phyloP scores from a whole-genome alignment of 2,797 vertebrate genomes.

The Alca torda region DNA sequence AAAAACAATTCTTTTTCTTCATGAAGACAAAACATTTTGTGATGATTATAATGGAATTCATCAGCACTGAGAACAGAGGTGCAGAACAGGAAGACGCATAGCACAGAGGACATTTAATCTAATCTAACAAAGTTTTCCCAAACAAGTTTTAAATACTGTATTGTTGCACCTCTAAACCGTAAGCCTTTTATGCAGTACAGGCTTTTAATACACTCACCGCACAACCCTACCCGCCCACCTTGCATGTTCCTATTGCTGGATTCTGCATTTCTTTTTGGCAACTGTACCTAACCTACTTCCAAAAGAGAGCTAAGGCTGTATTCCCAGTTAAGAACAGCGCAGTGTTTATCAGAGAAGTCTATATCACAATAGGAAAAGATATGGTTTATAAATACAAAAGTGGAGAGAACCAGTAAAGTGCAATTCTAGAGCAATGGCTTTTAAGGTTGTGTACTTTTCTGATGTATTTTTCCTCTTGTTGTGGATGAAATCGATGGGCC shows the following conservation, averaged over 20 bases:
- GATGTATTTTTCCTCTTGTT: background rate
- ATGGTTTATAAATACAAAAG: background rate
- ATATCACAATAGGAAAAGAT: background rate
- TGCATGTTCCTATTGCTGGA: background rate
- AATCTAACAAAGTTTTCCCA: background rate
- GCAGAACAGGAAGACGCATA: background rate
- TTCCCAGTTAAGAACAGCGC: background rate
- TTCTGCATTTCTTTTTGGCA: background rate
- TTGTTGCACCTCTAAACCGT: background rate
- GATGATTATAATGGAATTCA: background rate
- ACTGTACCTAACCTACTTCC: slow-evolving; percentile 5
- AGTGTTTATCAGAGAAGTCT: slow-evolving; percentile 15
- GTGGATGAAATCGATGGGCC: background rate
- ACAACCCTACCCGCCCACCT: background rate
- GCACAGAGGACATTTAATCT: background rate
- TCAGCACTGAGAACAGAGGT: background rate
- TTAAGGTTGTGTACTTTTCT: background rate
- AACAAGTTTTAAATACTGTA: background rate
- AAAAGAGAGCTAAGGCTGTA: background rate
- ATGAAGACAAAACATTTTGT: background rate
- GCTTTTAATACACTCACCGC: background rate
- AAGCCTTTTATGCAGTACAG: background rate
- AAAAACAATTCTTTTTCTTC: background rate
- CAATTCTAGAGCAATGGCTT: background rate
- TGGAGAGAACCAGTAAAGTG: background rate